Evolutionary conservation across 2,113 vertebrate species (phyloP).

Genomic region (Myiagra hebetior): DNA sequence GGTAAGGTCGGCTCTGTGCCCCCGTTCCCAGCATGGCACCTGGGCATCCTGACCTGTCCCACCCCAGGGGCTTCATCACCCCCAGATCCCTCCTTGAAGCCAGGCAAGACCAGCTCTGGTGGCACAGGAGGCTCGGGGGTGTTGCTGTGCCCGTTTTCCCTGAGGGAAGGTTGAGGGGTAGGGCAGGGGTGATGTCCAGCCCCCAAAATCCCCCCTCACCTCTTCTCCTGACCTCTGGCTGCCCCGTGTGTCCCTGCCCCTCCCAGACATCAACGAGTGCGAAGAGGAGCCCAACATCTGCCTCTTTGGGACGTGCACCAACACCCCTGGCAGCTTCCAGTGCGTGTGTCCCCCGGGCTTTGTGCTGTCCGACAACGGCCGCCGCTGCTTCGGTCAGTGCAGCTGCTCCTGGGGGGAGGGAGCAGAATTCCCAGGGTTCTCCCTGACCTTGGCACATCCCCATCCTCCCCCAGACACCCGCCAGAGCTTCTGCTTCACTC

Average conservation of each 20-base stretch:
- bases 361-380: constrained; percentile 86
- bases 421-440: rapidly evolving
- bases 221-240: neutral
- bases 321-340: constrained; percentile 89
- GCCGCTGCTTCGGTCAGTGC: constrained; percentile 88
- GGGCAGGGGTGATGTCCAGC: neutral
- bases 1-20: constrained; percentile 68
- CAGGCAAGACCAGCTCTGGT: neutral
- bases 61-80: neutral
- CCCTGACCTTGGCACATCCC: neutral
- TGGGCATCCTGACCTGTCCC: neutral
- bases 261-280: constrained; percentile 90
- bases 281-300: constrained; percentile 87
- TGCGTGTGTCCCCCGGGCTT: constrained; percentile 88
- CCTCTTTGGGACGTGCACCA: constrained; percentile 88
- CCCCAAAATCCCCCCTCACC: neutral
- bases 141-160: neutral
- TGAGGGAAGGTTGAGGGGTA: neutral
- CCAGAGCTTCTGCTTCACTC: constrained; percentile 93
- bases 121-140: rapidly evolving
- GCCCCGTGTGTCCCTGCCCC: neutral
- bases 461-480: constrained; percentile 78
- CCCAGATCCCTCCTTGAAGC: neutral
- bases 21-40: neutral
- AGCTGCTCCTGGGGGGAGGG: rapidly evolving